Evolutionary conservation across 2,797 vertebrate genomes (phyloP).

Genomic region (Clamator glandarius): DNA sequence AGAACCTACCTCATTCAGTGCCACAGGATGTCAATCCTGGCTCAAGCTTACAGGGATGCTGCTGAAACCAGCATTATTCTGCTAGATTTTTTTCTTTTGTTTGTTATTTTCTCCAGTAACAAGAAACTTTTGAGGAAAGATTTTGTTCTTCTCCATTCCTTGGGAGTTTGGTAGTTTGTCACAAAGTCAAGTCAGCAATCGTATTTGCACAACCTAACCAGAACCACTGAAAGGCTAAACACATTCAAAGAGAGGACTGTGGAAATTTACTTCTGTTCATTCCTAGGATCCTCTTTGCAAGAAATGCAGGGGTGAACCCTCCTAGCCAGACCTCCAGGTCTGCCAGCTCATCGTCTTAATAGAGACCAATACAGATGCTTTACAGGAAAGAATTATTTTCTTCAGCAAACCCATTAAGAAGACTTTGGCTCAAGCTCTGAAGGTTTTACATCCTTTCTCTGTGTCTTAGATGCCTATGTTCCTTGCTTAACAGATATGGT

Average conservation of each 20-base stretch:
- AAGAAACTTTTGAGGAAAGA: neutral
- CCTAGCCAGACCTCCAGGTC: neutral
- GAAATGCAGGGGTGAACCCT: neutral
- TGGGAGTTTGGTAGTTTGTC: neutral
- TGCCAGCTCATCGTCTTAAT: neutral
- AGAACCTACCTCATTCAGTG: neutral
- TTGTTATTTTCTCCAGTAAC: neutral
- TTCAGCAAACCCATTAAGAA: slow-evolving; percentile 24
- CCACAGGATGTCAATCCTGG: neutral
- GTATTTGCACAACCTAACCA: neutral
- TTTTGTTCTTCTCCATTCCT: neutral
- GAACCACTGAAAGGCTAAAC: neutral
- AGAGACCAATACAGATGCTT: slow-evolving; percentile 10
- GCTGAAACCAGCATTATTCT: neutral
- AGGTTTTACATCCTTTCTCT: slow-evolving; percentile 23
- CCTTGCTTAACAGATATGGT: slow-evolving; percentile 41
- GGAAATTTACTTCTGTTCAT: neutral
- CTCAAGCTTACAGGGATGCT: neutral
- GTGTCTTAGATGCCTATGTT: slow-evolving; percentile 32
- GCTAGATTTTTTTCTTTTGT: neutral
- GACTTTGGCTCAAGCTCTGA: slow-evolving; percentile 33
- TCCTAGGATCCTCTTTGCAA: neutral
- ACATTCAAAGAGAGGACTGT: neutral
- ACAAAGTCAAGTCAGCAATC: neutral
- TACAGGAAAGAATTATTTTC: slow-evolving; percentile 31